These are phyloP conservation scores for Tetramorium simillimum DNA, from an alignment of 1,140 invertebrate species.

Conservation along the genomic window DNA sequence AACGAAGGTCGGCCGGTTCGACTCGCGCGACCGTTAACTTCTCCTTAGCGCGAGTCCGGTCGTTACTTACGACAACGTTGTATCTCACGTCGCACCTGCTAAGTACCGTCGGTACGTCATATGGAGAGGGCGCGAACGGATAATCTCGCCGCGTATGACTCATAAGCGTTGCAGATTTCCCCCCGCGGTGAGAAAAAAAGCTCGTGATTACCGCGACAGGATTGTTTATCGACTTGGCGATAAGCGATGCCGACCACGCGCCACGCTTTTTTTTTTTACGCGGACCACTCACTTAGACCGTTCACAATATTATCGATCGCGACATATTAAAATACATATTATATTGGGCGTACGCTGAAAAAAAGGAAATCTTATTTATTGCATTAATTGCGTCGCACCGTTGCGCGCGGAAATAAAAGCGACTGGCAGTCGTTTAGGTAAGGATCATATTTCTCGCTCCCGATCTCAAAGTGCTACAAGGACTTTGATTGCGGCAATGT, in stretches of 20 bases:
- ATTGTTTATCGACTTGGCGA: constrained; percentile 59
- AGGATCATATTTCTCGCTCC: constrained; percentile 18
- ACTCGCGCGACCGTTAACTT: constrained; percentile 28
- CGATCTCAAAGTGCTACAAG: constrained; percentile 23
- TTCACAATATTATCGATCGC: constrained; percentile 43
- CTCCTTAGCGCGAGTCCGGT: constrained; percentile 11
- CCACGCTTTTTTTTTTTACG: not conserved
- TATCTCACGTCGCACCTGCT: constrained; percentile 75
- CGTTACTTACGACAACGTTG: constrained; percentile 71
- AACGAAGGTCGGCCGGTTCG: constrained; percentile 4
- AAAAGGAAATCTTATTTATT: constrained; percentile 28
- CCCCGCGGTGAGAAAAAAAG: constrained; percentile 29
- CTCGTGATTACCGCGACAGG: constrained; percentile 43
- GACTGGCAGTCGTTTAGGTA: not conserved
- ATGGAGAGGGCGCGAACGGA: constrained; percentile 42
- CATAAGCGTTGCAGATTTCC: constrained; percentile 4
- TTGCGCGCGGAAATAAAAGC: constrained; percentile 8
- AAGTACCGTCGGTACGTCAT: constrained; percentile 70
- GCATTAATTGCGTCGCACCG: constrained; percentile 18
- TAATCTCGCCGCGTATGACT: constrained; percentile 55
- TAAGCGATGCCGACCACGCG: constrained; percentile 23
- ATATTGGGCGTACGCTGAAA: not conserved
- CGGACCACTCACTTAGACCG: not conserved
- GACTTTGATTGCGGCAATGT: constrained; percentile 31
- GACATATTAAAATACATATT: constrained; percentile 39